phyloP scores from a whole-genome alignment of 2,888 invertebrate genomes.

The Agrilus biguttatus region DNA sequence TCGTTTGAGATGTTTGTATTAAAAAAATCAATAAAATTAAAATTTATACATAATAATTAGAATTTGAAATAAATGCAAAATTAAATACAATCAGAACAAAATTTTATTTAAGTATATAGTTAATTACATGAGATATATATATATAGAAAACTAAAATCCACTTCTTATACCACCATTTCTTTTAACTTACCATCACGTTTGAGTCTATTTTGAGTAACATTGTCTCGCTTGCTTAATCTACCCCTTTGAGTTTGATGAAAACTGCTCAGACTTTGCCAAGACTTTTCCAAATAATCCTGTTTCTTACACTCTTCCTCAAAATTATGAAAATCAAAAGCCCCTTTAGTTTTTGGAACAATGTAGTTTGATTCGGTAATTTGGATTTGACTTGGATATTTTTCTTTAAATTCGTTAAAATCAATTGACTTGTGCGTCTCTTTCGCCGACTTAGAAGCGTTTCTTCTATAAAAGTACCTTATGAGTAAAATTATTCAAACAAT shows the following conservation, averaged over 20 bases:
- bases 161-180: too few relatives aligned
- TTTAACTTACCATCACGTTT: too few relatives aligned
- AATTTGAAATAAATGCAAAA: too few relatives aligned
- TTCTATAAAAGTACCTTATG: constrained; percentile 18
- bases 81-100: too few relatives aligned
- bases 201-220: constrained; percentile 7
- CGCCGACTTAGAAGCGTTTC: constrained; percentile 8
- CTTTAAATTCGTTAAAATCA: not conserved
- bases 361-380: constrained; percentile 15
- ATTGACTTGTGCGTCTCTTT: too few relatives aligned
- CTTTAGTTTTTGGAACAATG: constrained; percentile 17
- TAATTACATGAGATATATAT: too few relatives aligned
- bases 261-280: constrained; percentile 19
- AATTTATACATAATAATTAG: too few relatives aligned
- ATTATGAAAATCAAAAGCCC: constrained; percentile 10
- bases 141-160: too few relatives aligned
- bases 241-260: constrained; percentile 24
- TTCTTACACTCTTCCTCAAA: constrained; percentile 8
- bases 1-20: too few relatives aligned
- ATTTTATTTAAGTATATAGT: too few relatives aligned
- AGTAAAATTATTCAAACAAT: constrained; percentile 17
- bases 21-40: too few relatives aligned
- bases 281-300: constrained; percentile 16
- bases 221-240: constrained; percentile 18
- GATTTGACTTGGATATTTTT: constrained; percentile 14